Evolutionary conservation across 2,888 invertebrate genomes (phyloP).

Genomic region (Heliconius sara): DNA sequence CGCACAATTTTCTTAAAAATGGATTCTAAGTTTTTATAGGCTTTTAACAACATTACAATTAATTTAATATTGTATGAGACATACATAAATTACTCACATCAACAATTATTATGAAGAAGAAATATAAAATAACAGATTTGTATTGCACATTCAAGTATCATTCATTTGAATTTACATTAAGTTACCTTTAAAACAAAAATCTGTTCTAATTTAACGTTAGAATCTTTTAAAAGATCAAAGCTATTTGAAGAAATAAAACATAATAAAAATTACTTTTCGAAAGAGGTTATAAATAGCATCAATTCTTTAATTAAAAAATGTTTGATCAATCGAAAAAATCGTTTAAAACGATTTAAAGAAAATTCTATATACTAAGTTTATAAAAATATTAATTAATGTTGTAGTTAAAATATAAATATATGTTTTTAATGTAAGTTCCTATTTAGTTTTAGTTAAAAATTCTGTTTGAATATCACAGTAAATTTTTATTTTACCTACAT

Average conservation of each 20-base stretch:
- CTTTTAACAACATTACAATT: too few species aligned
- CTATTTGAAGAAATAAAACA: background rate
- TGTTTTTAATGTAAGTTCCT: too few species aligned
- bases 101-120: background rate
- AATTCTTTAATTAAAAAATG: conserved; percentile 10
- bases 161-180: background rate
- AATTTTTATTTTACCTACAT: too few species aligned
- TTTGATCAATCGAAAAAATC: background rate
- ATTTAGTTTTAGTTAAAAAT: too few species aligned
- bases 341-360: background rate
- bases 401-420: too few species aligned
- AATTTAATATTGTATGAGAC: too few species aligned
- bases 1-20: too few species aligned
- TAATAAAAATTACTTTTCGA: background rate
- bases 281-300: background rate
- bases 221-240: background rate
- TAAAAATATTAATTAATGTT: background rate
- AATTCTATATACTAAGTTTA: background rate
- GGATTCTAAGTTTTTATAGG: too few species aligned
- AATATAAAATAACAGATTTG: background rate
- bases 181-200: background rate
- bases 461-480: too few species aligned
- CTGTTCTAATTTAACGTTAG: background rate
- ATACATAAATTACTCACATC: too few species aligned
- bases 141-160: background rate